Evolutionary conservation across 1,140 invertebrate genomes (phyloP), one percentile per base, ranked within the genome.

Genomic region (Wasmannia auropunctata): DNA sequence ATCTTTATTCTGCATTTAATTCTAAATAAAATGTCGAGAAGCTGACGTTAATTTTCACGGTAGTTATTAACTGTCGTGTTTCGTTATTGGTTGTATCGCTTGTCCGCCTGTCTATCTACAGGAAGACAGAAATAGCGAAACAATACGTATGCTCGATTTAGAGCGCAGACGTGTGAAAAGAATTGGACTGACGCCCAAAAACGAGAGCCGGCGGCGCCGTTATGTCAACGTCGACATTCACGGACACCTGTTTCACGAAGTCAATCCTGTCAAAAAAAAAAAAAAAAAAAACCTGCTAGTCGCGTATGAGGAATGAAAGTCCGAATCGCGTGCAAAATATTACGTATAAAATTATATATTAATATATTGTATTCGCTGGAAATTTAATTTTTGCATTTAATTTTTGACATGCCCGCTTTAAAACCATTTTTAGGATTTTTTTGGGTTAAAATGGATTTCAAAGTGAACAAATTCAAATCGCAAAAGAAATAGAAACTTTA

Each of bases 101-200:
- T 40, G 69, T 80, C 14, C 19, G 31, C 2, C 34, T 60, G 34
- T 76, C 34, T 62, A 60, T 16, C n/a, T n/a, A n/a, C n/a, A n/a
- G 49, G 8, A 70, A 67, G 37, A 81, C 58, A 40, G 6, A 81
- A 81, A 81, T 72, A 81, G 49, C 28, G n/a, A 28, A 72, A 72
- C 34, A 72, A 72, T 72, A 69, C 25, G 25, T 31, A 81, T 43
- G 70, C 49, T 72, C 34, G 25, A 81, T 72, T 70, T 81, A 81
- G 65, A 46, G 19, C 43, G 31, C 11, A 51, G 74, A 46, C 40
- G 6, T 40, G n/a, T 4, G 56, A 76, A 87, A 22, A 75, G 40
- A 63, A 83, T 77, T 90, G 81, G 86, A 62, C 63, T 22, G 19
- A 31, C 46, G 76, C 69, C 76, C 70, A 86, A 74, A 86, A 74